phyloP scores from a whole-genome alignment of 1,140 invertebrate species.

The Pseudomyrmex dendroicus region DNA sequence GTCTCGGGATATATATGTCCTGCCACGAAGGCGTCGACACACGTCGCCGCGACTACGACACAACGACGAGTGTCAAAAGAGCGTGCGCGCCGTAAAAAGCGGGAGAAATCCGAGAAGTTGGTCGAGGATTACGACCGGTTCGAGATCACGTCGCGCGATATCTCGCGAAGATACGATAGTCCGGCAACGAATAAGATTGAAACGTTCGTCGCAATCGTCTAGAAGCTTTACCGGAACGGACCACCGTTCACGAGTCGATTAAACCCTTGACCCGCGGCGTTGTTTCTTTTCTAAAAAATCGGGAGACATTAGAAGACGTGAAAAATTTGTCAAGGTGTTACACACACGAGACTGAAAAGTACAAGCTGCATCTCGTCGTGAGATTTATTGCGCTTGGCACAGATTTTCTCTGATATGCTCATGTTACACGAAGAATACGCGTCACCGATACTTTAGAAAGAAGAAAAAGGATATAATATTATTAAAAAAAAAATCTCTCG shows the following conservation, averaged over 20 bases:
- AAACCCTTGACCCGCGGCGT: background rate
- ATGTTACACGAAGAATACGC: background rate
- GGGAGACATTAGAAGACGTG: constrained; percentile 7
- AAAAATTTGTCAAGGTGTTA: background rate
- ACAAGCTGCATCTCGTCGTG: background rate
- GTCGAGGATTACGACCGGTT: constrained; percentile 47
- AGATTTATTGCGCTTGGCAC: background rate
- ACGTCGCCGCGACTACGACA: constrained; percentile 18
- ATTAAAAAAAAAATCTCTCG: background rate
- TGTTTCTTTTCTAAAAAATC: background rate
- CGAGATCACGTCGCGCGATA: constrained; percentile 42
- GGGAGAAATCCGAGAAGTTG: constrained; percentile 53
- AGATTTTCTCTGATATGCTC: too few relatives aligned
- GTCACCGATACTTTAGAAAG: background rate
- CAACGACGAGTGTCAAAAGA: constrained; percentile 50
- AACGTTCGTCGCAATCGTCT: constrained; percentile 57
- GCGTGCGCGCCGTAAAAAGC: constrained; percentile 31
- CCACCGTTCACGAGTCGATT: constrained; percentile 45
- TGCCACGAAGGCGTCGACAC: constrained; percentile 34
- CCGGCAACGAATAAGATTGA: constrained; percentile 73
- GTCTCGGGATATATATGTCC: constrained; percentile 40
- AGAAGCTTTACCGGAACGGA: constrained; percentile 12
- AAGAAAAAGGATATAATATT: background rate
- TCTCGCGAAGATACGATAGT: constrained; percentile 42
- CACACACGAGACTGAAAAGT: background rate